Evolutionary conservation across 2,113 vertebrate species (phyloP).

Genomic region (Climacteris rufus): DNA sequence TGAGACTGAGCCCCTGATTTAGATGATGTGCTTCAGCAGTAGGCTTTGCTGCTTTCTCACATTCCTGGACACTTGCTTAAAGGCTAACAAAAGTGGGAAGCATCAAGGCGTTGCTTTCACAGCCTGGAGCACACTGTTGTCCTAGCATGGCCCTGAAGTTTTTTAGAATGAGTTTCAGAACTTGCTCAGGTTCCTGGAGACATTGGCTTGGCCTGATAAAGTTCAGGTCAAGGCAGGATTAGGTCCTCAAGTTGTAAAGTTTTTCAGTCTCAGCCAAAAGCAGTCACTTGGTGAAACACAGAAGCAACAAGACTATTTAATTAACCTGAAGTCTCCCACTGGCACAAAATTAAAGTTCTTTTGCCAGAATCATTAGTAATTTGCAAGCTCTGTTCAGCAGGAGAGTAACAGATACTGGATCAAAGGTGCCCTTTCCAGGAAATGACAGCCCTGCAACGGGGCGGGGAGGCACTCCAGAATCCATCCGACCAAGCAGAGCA

Average conservation of each 20-base stretch:
- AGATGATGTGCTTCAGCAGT: background rate
- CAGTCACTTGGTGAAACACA: constrained; percentile 45
- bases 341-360: constrained; percentile 64
- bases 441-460: constrained; percentile 53
- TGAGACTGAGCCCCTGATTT: background rate
- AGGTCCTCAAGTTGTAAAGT: constrained; percentile 14
- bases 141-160: background rate
- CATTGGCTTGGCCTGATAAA: background rate
- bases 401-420: constrained; percentile 63
- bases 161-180: background rate
- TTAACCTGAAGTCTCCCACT: constrained; percentile 74
- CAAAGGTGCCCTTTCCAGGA: constrained; percentile 70
- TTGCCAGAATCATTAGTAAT: constrained; percentile 73
- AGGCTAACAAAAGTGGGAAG: background rate
- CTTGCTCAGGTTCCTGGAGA: background rate
- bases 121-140: background rate
- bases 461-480: background rate
- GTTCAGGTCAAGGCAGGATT: background rate
- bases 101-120: background rate
- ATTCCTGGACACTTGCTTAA: background rate
- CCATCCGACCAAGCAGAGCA: constrained; percentile 3
- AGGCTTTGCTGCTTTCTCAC: background rate
- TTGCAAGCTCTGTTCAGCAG: constrained; percentile 66
- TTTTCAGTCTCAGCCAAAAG: constrained; percentile 56
- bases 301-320: constrained; percentile 59